phyloP scores from a whole-genome alignment of 2,888 invertebrate species.

The Brachypalpus laphriformis region DNA sequence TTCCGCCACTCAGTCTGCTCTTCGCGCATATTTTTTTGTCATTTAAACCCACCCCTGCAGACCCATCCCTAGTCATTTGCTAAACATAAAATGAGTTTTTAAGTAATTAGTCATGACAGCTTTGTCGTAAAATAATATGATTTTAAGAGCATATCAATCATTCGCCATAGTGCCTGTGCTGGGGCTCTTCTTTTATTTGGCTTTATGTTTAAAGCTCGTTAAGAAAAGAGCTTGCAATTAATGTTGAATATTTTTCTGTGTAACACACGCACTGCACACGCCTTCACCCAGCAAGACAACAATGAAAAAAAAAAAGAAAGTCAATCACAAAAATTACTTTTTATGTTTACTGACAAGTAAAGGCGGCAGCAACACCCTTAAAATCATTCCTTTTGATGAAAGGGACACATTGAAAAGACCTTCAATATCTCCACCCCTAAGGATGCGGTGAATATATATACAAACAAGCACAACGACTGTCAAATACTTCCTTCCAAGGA shows the following conservation, averaged over 20 bases:
- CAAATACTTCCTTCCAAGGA: neutral
- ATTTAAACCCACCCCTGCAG: neutral
- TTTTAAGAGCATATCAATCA: slow-evolving; percentile 28
- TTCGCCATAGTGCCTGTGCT: neutral
- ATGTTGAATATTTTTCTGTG: neutral
- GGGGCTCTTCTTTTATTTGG: neutral
- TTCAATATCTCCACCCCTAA: neutral
- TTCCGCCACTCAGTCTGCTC: neutral
- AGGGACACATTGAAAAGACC: slow-evolving; percentile 15
- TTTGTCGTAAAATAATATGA: neutral
- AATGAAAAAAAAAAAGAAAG: slow-evolving; percentile 30
- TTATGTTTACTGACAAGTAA: slow-evolving; percentile 55
- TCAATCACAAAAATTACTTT: slow-evolving; percentile 69
- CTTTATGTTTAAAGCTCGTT: slow-evolving; percentile 1
- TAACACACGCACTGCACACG: slow-evolving; percentile 24
- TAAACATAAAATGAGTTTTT: neutral
- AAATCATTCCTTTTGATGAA: slow-evolving; percentile 16
- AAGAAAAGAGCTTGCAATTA: slow-evolving; percentile 3
- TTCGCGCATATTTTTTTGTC: neutral
- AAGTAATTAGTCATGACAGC: slow-evolving; percentile 31
- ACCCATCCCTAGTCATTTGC: neutral
- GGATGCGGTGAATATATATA: slow-evolving; percentile 9
- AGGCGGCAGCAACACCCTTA: slow-evolving; percentile 10
- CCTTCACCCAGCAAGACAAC: neutral
- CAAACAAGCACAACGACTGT: neutral